Evolutionary conservation across 2,888 invertebrate species (phyloP).

Genomic region (Entomobrya multifasciata): DNA sequence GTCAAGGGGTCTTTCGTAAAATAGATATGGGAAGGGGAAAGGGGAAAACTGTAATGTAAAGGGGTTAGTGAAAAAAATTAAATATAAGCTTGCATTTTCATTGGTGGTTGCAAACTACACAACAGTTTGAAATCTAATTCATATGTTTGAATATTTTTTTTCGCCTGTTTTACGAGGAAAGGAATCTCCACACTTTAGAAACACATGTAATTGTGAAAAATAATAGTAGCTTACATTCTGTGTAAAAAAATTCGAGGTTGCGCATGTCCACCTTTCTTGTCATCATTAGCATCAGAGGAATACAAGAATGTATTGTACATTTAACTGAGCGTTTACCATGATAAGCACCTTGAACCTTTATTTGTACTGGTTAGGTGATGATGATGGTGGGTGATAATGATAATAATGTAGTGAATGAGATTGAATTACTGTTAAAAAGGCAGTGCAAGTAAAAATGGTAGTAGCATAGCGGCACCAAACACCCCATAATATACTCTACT

Average conservation of each 20-base stretch:
- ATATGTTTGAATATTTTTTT: too few relatives aligned
- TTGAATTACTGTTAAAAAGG: background rate
- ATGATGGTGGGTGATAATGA: background rate
- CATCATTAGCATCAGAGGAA: background rate
- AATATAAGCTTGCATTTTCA: background rate
- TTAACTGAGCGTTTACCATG: background rate
- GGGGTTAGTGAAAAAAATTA: background rate
- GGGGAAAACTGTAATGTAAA: background rate
- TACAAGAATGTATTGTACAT: too few relatives aligned
- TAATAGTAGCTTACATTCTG: background rate
- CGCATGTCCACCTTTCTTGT: conserved; percentile 27
- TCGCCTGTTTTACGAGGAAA: too few relatives aligned
- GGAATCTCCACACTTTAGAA: too few relatives aligned
- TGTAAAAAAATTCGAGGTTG: conserved; percentile 27
- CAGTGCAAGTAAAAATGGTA: background rate
- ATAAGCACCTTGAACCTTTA: conserved; percentile 40
- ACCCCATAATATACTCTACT: background rate
- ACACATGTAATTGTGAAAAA: background rate
- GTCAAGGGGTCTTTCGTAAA: conserved; percentile 13
- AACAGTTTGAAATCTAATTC: too few relatives aligned
- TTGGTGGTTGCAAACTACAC: too few relatives aligned
- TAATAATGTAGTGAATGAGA: background rate
- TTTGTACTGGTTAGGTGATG: conserved; percentile 5
- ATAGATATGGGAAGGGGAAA: background rate
- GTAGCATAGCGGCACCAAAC: background rate